Evolutionary conservation across 2,797 vertebrate species (phyloP).

Genomic region (Ptychobarbus kaznakovi): DNA sequence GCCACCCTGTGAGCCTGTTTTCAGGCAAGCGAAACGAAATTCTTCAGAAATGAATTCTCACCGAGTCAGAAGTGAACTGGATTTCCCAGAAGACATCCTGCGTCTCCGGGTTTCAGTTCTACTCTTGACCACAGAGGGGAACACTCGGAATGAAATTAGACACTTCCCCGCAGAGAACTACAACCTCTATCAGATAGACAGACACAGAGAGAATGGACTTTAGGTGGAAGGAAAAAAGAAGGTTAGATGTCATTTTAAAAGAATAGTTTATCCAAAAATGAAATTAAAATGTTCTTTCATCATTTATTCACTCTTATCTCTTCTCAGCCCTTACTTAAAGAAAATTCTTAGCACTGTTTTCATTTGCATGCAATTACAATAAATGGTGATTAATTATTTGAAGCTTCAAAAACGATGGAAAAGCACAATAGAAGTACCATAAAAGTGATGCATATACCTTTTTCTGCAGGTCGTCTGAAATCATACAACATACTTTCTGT

Average conservation of each 20-base stretch:
- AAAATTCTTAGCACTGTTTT: not conserved
- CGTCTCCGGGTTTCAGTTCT: slow-evolving; percentile 50
- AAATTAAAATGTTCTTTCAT: not conserved
- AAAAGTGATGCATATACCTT: not conserved
- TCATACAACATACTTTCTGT: not conserved
- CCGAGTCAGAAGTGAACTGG: slow-evolving; percentile 49
- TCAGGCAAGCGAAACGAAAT: slow-evolving; percentile 52
- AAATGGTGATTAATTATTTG: not conserved
- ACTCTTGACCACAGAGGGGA: slow-evolving; percentile 55
- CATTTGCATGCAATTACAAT: not conserved
- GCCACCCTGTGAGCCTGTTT: slow-evolving; percentile 47
- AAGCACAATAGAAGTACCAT: not conserved
- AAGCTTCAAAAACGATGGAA: not conserved
- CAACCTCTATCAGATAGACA: slow-evolving; percentile 11
- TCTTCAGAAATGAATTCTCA: slow-evolving; percentile 57
- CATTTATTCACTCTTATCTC: not conserved
- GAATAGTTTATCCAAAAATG: not conserved
- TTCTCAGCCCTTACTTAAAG: not conserved
- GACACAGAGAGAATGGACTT: slow-evolving; percentile 26
- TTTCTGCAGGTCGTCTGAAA: not conserved
- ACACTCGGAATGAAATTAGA: slow-evolving; percentile 51
- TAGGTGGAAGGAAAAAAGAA: slow-evolving; percentile 15
- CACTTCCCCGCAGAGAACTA: slow-evolving; percentile 36
- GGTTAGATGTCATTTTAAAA: not conserved
- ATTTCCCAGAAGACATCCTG: slow-evolving; percentile 51